phyloP scores from a whole-genome alignment of 2,888 invertebrate species.

The Leptopilina drosophilae region DNA sequence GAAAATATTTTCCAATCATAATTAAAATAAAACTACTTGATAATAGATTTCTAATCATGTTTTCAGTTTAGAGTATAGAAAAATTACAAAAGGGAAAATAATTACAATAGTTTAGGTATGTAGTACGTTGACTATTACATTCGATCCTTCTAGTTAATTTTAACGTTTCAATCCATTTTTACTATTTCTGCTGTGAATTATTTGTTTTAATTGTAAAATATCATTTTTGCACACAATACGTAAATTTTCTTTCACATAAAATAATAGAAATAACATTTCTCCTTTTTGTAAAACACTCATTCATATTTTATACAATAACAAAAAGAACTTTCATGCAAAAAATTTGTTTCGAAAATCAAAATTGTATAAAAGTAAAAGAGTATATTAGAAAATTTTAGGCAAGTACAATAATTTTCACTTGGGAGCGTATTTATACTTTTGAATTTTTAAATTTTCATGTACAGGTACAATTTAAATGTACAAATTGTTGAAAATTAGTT shows the following conservation, averaged over 20 bases:
- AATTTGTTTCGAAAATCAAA: background rate
- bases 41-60: too few relatives aligned
- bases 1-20: too few relatives aligned
- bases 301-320: background rate
- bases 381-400: constrained; percentile 1
- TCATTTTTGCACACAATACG: background rate
- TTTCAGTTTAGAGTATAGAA: too few relatives aligned
- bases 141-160: background rate
- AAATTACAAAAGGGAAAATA: too few relatives aligned
- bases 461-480: too few relatives aligned
- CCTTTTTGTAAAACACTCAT: background rate
- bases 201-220: background rate
- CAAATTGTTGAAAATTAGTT: too few relatives aligned
- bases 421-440: too few relatives aligned
- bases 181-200: background rate
- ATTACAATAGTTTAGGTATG: too few relatives aligned
- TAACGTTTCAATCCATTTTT: background rate
- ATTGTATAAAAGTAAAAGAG: background rate
- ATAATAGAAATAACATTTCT: background rate
- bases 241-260: background rate
- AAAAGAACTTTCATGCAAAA: background rate
- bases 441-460: too few relatives aligned
- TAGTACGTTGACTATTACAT: background rate
- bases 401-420: background rate
- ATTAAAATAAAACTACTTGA: too few relatives aligned